Percentiles rank a stretch among this genome's conserved stretches.
phyloP scores from a whole-genome alignment of 2,797 vertebrate genomes.

The Lepidocolaptes lacrymiger region DNA sequence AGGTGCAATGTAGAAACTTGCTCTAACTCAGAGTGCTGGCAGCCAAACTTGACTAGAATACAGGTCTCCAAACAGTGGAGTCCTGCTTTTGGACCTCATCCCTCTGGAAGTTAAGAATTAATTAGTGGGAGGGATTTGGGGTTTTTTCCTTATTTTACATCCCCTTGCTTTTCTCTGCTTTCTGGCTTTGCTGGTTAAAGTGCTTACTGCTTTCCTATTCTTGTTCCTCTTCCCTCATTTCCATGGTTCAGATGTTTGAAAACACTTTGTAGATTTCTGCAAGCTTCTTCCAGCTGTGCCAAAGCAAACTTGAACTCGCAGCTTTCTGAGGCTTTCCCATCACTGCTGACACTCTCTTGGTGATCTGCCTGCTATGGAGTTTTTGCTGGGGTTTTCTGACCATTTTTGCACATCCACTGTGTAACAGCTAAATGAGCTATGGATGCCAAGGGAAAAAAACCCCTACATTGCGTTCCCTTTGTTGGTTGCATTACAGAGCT shows the following conservation, averaged over 20 bases:
- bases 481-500: neutral
- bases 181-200: neutral
- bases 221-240: neutral
- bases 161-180: neutral
- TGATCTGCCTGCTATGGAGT: slow-evolving; percentile 27
- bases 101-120: neutral
- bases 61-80: neutral
- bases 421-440: slow-evolving; percentile 14
- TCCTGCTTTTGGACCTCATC: neutral
- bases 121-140: neutral
- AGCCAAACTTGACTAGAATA: neutral
- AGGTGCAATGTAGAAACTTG: neutral
- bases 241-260: slow-evolving; percentile 33
- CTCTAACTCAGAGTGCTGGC: neutral
- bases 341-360: slow-evolving; percentile 32
- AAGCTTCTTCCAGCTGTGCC: slow-evolving; percentile 26
- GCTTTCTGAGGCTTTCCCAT: slow-evolving; percentile 58
- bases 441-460: neutral
- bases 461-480: neutral
- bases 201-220: neutral
- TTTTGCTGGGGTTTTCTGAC: slow-evolving; percentile 51
- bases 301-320: slow-evolving; percentile 65
- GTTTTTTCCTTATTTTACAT: neutral
- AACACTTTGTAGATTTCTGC: slow-evolving; percentile 16
- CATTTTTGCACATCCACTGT: slow-evolving; percentile 43